phyloP scores from a whole-genome alignment of 2,888 invertebrate genomes.

The Tetrapedia diversipes region DNA sequence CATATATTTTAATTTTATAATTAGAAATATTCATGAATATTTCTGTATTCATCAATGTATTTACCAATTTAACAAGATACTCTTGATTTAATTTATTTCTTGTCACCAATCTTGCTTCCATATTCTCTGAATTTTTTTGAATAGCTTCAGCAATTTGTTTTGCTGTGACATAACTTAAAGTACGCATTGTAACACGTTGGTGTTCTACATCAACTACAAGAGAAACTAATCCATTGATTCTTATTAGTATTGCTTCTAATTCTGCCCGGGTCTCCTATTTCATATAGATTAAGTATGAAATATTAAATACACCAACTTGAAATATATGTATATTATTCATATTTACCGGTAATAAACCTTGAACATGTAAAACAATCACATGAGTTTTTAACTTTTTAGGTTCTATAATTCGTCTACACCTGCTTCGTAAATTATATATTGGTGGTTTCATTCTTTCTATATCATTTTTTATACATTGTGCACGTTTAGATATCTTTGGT shows the following conservation, averaged over 20 bases:
- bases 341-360: constrained; percentile 79
- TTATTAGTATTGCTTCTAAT: constrained; percentile 80
- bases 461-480: constrained; percentile 78
- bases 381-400: constrained; percentile 81
- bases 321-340: constrained; percentile 3
- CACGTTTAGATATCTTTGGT: constrained; percentile 77
- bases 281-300: constrained; percentile 3
- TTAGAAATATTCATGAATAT: background rate
- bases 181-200: constrained; percentile 82
- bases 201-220: constrained; percentile 82
- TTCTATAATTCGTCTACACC: constrained; percentile 80
- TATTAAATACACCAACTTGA: constrained; percentile 3
- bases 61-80: constrained; percentile 80
- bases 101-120: constrained; percentile 81
- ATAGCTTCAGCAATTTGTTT: constrained; percentile 81
- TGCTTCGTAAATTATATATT: constrained; percentile 81
- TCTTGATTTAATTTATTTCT: constrained; percentile 82
- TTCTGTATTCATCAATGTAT: background rate
- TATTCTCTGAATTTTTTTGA: constrained; percentile 77
- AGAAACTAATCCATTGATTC: constrained; percentile 81
- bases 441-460: constrained; percentile 82
- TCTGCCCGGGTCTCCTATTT: constrained; percentile 80
- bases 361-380: constrained; percentile 79
- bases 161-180: constrained; percentile 79
- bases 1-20: background rate